Evolutionary conservation across 2,797 vertebrate species (phyloP), one percentile per base, ranked within the genome.

Genomic region (Myotis findleyi): DNA sequence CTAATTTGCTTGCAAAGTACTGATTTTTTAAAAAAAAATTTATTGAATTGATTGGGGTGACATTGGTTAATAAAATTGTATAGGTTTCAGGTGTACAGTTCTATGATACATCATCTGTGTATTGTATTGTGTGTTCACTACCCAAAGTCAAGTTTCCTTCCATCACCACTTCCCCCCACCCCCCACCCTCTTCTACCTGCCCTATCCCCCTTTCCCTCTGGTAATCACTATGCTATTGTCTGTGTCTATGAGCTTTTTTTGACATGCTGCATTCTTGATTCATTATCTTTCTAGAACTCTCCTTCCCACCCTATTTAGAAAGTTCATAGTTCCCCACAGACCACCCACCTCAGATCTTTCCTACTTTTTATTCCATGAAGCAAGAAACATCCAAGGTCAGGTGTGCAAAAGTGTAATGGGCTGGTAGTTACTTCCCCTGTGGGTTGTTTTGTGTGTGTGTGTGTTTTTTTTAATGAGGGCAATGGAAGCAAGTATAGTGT

Each of bases 221-320:
- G 3, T 14, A 7, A 16, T 77, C n/a, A 8, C 49, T 7, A 12
- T 4, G 23, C 20, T 25, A 20, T 7, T 33, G 75, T 55, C 49
- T 36, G 49, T 55, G 47, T 14, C 49, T 33, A 6, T 23, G n/a
- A 36, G 20, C n/a, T 53, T 53, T 76, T 14, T 14, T 51, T 6
- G 51, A 53, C 85, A 36, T 5, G 36, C 66, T 87, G 18, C 14
- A 25, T 30, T 91, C 87, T 51, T 73, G 53, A 21, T 84, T 91
- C 23, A 10, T 69, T 92, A 91, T 30, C 62, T 77, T 89, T 59
- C 93, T 71, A 84, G 55, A 89, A 64, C 55, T 55, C 89, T 91
- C 30, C 59, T 82, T 59, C 66, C 30, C 21, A 3, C 13, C 27
- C 62, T 20, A 5, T 30, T 11, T 18, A n/a, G 91, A 73, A 71